Evolutionary conservation across 2,888 invertebrate genomes (phyloP).

Genomic region (Mimachlamys varia): DNA sequence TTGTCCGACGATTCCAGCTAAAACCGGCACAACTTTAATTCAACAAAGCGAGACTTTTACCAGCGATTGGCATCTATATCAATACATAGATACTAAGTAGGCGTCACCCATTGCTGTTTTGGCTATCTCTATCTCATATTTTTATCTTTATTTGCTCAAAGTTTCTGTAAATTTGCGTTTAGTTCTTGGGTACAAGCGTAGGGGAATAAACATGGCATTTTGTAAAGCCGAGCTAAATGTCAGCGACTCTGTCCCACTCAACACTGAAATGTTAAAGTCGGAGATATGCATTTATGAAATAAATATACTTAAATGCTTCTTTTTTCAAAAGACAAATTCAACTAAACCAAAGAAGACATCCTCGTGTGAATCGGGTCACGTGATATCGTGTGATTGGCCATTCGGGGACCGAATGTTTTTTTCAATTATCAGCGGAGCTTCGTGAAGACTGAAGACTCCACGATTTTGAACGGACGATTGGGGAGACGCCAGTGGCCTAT

Average conservation of each 20-base stretch:
- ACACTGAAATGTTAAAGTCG: background rate
- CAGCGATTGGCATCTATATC: background rate
- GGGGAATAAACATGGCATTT: background rate
- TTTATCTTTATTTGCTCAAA: background rate
- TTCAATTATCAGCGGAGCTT: conserved; percentile 49
- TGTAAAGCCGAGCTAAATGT: background rate
- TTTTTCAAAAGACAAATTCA: background rate
- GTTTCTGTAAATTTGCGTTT: conserved; percentile 3
- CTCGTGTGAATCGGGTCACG: conserved; percentile 41
- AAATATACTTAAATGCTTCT: background rate
- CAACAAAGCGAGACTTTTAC: background rate
- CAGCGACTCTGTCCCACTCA: background rate
- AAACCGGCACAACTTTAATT: too few species aligned
- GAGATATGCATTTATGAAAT: conserved; percentile 18
- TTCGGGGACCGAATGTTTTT: conserved; percentile 49
- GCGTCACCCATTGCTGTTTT: background rate
- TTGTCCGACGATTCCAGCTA: too few species aligned
- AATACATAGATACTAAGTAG: background rate
- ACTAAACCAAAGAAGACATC: background rate
- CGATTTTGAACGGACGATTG: conserved; percentile 1
- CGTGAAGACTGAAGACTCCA: conserved; percentile 42
- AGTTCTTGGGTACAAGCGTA: background rate
- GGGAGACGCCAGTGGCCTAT: background rate
- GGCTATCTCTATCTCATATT: background rate
- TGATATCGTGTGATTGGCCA: conserved; percentile 50